Base-by-base conservation (phyloP, 2,797 vertebrate genomes). In the Peromyscus aztecus region DNA sequence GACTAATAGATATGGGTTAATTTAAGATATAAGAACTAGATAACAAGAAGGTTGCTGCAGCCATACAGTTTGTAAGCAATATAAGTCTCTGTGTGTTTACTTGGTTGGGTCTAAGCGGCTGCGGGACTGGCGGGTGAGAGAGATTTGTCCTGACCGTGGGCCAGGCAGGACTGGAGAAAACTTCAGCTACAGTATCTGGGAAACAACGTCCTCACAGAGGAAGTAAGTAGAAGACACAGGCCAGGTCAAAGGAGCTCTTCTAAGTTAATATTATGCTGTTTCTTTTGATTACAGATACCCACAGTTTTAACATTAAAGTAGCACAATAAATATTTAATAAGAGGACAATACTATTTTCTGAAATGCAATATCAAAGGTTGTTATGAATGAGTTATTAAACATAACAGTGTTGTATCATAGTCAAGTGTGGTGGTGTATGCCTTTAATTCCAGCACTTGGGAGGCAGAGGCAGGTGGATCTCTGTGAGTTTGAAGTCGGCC, bases 381-480 rank as follows among this genome's bases (percentile, higher is more conserved):
- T 81, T 76, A 67, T 65, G 76, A 96, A 71, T 91, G 57, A 92
- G 13, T 76, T 91, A 95, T 78, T 97, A 94, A 94, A 57, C 52
- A 93, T 83, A 96, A 65, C 40, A 78, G 23, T 71, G 87, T 23
- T 90, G 46, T 65, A 89, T 94, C 2, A 0, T n/a, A 21, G 83
- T 19, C 31, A 67, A 24, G 43, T n/a, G 43, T 85, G 2, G 40
- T 85, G 12, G 40, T 6, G 6, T 34, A n/a, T 12, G 21, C 5
- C 83, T 85, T 85, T 23, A 86, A n/a, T 85, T 12, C 19, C 31
- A 67, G 63, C 19, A n/a, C 19, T 52, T 49, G 83, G 31, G 31
- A 49, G 11, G 3, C 83, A 85, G 63, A 67, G 43, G 46, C 43
- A 52, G 21, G 12, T 5, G 8, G 21, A n/a, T 52, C 12, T 86